A percentile compares a stretch with the other conserved stretches of the same genome.
phyloP scores from a whole-genome alignment of 2,113 vertebrate species.

The Lates calcarifer region DNA sequence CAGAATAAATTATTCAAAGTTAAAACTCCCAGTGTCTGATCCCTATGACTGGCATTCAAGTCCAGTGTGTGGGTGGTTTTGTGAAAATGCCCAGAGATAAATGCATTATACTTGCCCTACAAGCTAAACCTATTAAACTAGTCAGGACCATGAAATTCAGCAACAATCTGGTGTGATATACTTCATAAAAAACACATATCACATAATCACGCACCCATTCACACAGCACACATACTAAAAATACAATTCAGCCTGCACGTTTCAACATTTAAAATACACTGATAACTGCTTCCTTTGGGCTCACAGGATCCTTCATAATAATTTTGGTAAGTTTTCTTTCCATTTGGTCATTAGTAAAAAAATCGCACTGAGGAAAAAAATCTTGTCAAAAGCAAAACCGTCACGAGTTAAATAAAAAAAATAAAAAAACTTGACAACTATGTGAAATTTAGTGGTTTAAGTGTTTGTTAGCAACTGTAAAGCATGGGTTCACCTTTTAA shows the following conservation, averaged over 20 bases:
- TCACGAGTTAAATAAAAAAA: too few relatives aligned
- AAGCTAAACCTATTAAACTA: constrained; percentile 51
- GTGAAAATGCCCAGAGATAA: constrained; percentile 30
- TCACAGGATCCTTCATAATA: constrained; percentile 1
- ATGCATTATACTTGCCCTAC: constrained; percentile 5
- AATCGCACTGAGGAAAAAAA: not conserved
- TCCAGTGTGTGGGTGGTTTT: constrained; percentile 41
- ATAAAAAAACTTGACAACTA: not conserved
- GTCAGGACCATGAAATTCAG: constrained; percentile 30
- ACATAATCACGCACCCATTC: not conserved
- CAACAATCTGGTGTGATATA: constrained; percentile 12
- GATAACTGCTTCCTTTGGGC: constrained; percentile 3
- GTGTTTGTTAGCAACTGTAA: not conserved
- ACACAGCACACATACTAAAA: not conserved
- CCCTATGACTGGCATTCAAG: constrained; percentile 17
- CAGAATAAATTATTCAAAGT: constrained; percentile 18
- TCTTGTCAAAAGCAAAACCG: not conserved
- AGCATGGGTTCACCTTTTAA: not conserved
- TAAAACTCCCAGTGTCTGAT: constrained; percentile 21
- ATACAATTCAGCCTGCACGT: not conserved
- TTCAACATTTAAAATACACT: not conserved
- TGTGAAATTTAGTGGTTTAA: not conserved
- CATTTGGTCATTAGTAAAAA: not conserved
- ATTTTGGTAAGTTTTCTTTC: not conserved
- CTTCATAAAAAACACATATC: not conserved